Evolutionary conservation across 2,113 vertebrate species (phyloP), one percentile per base, ranked within the genome.

Genomic region (Lepisosteus oculatus): DNA sequence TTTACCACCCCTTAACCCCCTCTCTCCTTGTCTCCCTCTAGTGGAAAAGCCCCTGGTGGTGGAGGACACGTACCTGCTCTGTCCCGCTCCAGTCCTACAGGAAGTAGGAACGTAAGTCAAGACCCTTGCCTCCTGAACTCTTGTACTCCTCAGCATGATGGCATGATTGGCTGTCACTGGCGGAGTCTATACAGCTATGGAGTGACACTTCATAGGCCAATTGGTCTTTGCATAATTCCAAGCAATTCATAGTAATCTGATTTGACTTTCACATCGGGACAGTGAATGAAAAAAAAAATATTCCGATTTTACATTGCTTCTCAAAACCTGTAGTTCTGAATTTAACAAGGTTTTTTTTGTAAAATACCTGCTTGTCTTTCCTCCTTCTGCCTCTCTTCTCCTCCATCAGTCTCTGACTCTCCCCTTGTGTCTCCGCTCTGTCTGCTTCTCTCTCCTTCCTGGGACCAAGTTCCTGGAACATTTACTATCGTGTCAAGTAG

Each of bases 51-150:
- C 97, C 9, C 89, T 99, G 67, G 79, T 94, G 29, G 96, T 99
- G 44, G 94, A 97, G 82, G 95, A 99, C 64, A 98, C 95, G 3
- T 98, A 99, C 77, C 87, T 99, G 59, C 93, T 99, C 61, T 99
- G 97, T 78, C 95, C 95, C 15, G 97, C 97, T 0, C 97, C 97
- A 3, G 86, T 97, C 56, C 92, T 99, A 55, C 87, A 85, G 80
- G 96, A 99, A 76, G 95, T 95, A 82, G 95, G 96, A 88, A 97
- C 95, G 97, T 99, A 92, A 80, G 96, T 94, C 3, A 74, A 51
- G 5, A 51, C 47, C 47, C 47, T 51, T 51, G 47, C 9, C 5
- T 6, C 47, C 5, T 51, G 47, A 51, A 51, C 9, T 51, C 5
- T 6, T 51, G 5, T 51, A 9, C 61, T 7, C 45, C 68, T n/a